These are phyloP conservation scores for Capricornis sumatraensis DNA, from an alignment of 2,113 vertebrate species.

Conservation along the genomic window DNA sequence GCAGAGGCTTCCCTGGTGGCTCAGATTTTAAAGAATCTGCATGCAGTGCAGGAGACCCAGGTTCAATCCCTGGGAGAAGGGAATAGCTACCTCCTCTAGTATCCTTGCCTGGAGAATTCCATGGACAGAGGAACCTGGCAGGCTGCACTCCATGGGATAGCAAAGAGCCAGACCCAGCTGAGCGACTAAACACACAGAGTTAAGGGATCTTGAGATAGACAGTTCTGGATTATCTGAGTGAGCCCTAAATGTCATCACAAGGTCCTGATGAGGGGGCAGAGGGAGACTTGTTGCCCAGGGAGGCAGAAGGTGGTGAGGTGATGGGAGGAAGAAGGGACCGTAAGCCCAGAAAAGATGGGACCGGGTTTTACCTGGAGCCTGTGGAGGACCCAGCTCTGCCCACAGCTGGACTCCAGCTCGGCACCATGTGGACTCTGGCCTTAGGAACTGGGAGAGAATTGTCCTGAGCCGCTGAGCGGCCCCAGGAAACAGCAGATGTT, in stretches of 20 bases:
- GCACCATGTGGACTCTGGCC: background rate
- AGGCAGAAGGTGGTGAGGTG: too few relatives aligned
- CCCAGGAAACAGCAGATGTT: background rate
- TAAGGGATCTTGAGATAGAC: background rate
- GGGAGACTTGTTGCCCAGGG: background rate
- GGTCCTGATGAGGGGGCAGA: background rate
- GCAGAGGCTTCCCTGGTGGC: background rate
- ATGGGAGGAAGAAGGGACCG: background rate
- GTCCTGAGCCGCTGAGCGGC: rapidly evolving
- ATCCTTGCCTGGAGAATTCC: background rate
- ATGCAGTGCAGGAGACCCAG: background rate
- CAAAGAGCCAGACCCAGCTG: background rate
- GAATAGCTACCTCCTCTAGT: background rate
- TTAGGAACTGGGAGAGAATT: background rate
- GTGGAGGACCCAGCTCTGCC: background rate
- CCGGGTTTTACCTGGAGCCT: background rate
- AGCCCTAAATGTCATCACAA: background rate
- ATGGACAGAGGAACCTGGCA: background rate
- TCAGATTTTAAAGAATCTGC: background rate
- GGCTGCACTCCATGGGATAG: background rate
- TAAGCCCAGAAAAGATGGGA: background rate
- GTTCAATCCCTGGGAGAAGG: background rate
- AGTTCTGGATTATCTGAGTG: background rate
- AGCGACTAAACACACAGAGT: background rate
- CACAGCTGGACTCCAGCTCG: too few relatives aligned